phyloP scores from a whole-genome alignment of 2,888 invertebrate species.

The Timema podura region DNA sequence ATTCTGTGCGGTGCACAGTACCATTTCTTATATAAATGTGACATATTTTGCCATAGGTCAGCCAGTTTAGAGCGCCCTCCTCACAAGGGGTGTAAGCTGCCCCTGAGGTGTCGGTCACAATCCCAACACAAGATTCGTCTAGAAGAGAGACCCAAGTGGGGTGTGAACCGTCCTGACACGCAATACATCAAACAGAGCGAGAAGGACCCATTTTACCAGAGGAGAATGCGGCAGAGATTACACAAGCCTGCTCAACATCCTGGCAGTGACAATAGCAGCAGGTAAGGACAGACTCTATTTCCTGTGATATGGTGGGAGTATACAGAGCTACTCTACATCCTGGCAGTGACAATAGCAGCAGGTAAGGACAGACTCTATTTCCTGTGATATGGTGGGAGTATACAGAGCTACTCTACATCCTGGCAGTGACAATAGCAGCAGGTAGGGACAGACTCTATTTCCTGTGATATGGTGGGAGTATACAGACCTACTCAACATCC shows the following conservation, averaged over 20 bases:
- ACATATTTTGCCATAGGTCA: slow-evolving; percentile 19
- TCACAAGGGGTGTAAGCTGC: slow-evolving; percentile 24
- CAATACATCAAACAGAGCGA: slow-evolving; percentile 87
- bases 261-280: slow-evolving; percentile 27
- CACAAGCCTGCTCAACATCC: slow-evolving; percentile 15
- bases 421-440: slow-evolving; percentile 27
- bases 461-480: background rate
- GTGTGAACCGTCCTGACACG: slow-evolving; percentile 59
- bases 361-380: slow-evolving; percentile 12
- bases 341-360: slow-evolving; percentile 27
- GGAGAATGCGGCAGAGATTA: slow-evolving; percentile 45
- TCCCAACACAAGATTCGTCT: slow-evolving; percentile 25
- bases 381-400: background rate
- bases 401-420: slow-evolving; percentile 14
- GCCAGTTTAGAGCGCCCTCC: slow-evolving; percentile 28
- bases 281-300: slow-evolving; percentile 10
- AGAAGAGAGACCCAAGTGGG: slow-evolving; percentile 44
- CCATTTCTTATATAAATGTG: background rate
- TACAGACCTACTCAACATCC: slow-evolving; percentile 12
- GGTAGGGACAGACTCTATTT: slow-evolving; percentile 10
- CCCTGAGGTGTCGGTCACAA: slow-evolving; percentile 25
- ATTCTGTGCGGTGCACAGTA: too few relatives aligned
- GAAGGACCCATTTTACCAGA: slow-evolving; percentile 77
- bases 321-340: slow-evolving; percentile 14
- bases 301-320: background rate